Base-by-base conservation (phyloP, 2,797 vertebrate genomes). In the Sus cebifrons region DNA sequence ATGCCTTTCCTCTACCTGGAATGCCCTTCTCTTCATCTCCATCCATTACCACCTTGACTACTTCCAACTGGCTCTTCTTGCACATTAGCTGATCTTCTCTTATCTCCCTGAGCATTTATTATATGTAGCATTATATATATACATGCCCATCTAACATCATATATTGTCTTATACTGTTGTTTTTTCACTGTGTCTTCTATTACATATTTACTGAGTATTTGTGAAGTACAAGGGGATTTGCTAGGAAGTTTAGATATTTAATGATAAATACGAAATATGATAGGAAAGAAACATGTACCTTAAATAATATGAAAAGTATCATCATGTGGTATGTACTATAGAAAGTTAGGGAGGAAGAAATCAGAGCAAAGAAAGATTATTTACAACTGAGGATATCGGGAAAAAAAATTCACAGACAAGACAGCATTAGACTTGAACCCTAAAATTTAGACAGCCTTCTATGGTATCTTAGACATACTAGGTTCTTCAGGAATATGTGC, bases 291-390 rank as follows among this genome's bases (percentile, higher is more conserved):
- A 62, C 4, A 52, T 75, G 62, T 56, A 40, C 7, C 25, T 32
- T 32, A 82, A 92, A 36, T 87, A 77, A 52, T 8, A 49, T 70
- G 93, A 89, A 32, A 75, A 40, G 5, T 85, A n/a, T 58, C 71
- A 81, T 56, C 18, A 83, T 23, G 20, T 64, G 40, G 9, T 58
- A 83, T 52, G 8, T 70, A 77, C 18, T 73, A 15, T 29, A 64
- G 36, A 87, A 93, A 87, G 29, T n/a, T 65, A 94, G 86, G 75
- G 67, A 86, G 70, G 67, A 81, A n/a, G 29, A 60, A 86, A n/a
- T 36, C 11, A 56, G 75, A 78, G 17, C 29, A 91, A 70, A 93
- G 32, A 77, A 71, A 81, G 32, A 67, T 84, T 54, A 36, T 17
- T 21, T 52, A 1, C 20, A 49, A 74, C 27, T 65, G 18, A 83